Evolutionary conservation across 2,888 invertebrate species (phyloP).

Genomic region (Himalopsyche japonica): DNA sequence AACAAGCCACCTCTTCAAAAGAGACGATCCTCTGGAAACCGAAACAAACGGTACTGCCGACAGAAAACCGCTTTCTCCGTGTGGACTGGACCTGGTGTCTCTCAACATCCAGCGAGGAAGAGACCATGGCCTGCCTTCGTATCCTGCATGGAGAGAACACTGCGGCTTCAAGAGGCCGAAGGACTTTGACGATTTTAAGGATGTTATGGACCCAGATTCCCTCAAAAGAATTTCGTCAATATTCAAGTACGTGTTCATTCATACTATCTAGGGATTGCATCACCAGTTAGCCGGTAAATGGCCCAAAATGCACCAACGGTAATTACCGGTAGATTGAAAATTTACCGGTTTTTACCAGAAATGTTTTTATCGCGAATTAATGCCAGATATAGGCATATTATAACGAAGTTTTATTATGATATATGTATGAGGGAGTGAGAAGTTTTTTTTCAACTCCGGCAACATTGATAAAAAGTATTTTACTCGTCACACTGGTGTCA

Average conservation of each 20-base stretch:
- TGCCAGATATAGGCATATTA: no score
- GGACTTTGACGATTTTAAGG: constrained; percentile 67
- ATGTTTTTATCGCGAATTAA: no score
- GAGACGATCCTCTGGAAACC: constrained; percentile 39
- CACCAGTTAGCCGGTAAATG: no score
- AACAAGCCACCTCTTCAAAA: constrained; percentile 71
- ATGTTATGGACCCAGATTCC: constrained; percentile 68
- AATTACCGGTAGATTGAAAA: no score
- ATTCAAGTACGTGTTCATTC: constrained; percentile 60
- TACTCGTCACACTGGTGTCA: no score
- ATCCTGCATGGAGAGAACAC: constrained; percentile 74
- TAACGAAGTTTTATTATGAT: no score
- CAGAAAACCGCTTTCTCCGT: constrained; percentile 48
- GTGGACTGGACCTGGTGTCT: constrained; percentile 83
- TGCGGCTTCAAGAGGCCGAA: constrained; percentile 69
- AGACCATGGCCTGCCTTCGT: constrained; percentile 84
- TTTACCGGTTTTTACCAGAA: no score
- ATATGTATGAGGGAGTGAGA: no score
- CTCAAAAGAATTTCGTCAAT: constrained; percentile 65
- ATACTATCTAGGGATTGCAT: no score
- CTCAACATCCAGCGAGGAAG: constrained; percentile 87
- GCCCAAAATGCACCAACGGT: no score
- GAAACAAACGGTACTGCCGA: not conserved
- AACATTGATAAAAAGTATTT: no score
- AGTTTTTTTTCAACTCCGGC: no score